Percentiles rank a stretch among this genome's conserved stretches.
Evolutionary conservation across 2,888 invertebrate genomes (phyloP).

Genomic region (Xiphydria camelus): DNA sequence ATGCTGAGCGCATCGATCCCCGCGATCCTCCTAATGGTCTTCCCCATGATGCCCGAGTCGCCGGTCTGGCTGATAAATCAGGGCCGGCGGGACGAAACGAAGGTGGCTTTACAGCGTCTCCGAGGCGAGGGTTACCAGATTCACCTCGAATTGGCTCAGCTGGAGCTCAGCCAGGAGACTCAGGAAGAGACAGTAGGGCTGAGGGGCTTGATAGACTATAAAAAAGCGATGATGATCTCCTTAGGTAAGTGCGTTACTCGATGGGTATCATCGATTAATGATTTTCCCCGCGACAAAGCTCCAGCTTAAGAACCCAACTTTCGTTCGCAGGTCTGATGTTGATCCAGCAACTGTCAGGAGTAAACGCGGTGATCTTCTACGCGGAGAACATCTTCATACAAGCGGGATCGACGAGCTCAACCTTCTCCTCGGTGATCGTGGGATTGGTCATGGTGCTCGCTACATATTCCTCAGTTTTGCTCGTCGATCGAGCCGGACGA

Average conservation of each 20-base stretch:
- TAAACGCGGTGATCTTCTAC: slow-evolving; percentile 66
- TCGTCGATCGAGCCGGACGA: slow-evolving; percentile 67
- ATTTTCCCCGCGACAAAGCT: no score
- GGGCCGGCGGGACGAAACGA: slow-evolving; percentile 63
- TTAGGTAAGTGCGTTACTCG: slow-evolving; percentile 30
- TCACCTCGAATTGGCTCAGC: slow-evolving; percentile 61
- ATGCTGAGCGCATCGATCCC: slow-evolving; percentile 56
- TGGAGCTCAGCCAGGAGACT: slow-evolving; percentile 45
- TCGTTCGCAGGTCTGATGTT: slow-evolving; percentile 63
- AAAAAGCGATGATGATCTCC: slow-evolving; percentile 24
- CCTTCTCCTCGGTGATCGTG: slow-evolving; percentile 62
- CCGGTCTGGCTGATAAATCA: slow-evolving; percentile 67
- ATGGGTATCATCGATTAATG: no score
- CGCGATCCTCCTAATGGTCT: slow-evolving; percentile 55
- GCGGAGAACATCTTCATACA: slow-evolving; percentile 62
- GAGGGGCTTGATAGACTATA: slow-evolving; percentile 22
- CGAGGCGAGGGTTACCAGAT: slow-evolving; percentile 65
- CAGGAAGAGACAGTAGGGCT: slow-evolving; percentile 27
- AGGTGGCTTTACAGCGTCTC: slow-evolving; percentile 65
- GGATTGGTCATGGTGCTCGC: slow-evolving; percentile 65
- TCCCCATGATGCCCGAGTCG: slow-evolving; percentile 73
- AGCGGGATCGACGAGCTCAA: slow-evolving; percentile 57
- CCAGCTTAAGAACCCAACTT: no score
- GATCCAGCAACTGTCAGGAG: slow-evolving; percentile 67
- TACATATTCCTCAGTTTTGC: slow-evolving; percentile 62